A percentile compares a stretch with the other conserved stretches of the same genome.
These are phyloP conservation scores for Catharus ustulatus DNA, from an alignment of 2,797 vertebrate species.

Conservation along the genomic window DNA sequence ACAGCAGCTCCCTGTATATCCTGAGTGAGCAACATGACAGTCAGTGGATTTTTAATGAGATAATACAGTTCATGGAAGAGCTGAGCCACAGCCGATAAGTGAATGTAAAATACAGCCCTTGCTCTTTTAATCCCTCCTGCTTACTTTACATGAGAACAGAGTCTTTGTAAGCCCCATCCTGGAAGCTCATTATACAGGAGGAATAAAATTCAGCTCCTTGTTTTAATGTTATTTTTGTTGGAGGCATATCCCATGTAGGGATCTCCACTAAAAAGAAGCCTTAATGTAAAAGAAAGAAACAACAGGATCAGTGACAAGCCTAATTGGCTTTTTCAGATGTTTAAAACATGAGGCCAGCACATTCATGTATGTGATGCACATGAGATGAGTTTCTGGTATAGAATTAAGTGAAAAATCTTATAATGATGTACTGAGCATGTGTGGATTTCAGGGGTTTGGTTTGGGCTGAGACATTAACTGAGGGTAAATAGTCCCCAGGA, in stretches of 20 bases:
- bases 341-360: constrained; percentile 29
- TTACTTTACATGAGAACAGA: constrained; percentile 46
- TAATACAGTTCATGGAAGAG: not conserved
- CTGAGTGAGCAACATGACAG: not conserved
- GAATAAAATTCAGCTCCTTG: constrained; percentile 38
- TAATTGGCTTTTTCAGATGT: constrained; percentile 43
- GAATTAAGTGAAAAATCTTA: not conserved
- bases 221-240: constrained; percentile 26
- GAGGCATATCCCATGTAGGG: not conserved
- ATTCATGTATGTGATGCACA: not conserved
- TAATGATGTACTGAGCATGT: not conserved
- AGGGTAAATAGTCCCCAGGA: not conserved
- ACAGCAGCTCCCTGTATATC: not conserved
- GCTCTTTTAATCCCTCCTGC: constrained; percentile 16
- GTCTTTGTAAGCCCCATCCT: not conserved
- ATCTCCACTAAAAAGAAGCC: not conserved
- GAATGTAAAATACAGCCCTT: constrained; percentile 11
- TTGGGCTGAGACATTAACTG: not conserved
- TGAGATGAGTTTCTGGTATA: not conserved
- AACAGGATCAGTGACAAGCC: not conserved
- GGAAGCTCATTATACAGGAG: constrained; percentile 32
- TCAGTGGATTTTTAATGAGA: constrained; percentile 4
- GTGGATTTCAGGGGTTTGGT: not conserved
- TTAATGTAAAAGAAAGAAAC: constrained; percentile 4
- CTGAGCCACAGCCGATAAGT: not conserved